These are phyloP conservation scores for Ridgeia piscesae DNA, from an alignment of 1,140 invertebrate species.

Conservation along the genomic window DNA sequence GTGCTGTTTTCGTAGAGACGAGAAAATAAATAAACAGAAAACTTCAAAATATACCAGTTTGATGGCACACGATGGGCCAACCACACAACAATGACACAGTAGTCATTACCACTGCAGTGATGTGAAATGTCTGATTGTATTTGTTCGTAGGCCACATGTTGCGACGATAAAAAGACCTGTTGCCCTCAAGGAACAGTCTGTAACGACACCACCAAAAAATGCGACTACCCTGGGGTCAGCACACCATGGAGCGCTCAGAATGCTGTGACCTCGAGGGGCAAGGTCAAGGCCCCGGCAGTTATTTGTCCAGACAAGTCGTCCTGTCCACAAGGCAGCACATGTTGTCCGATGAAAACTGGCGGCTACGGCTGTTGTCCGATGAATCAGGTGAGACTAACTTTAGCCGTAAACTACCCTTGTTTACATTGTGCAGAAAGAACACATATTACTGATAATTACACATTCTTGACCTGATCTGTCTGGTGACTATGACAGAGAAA, in stretches of 20 bases:
- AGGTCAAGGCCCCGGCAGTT: constrained; percentile 12
- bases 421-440: neutral
- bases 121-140: neutral
- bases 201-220: constrained; percentile 34
- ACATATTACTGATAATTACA: neutral
- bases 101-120: no score
- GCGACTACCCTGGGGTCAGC: constrained; percentile 11
- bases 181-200: constrained; percentile 46
- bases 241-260: neutral
- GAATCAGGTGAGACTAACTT: constrained; percentile 24
- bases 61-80: no score
- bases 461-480: neutral
- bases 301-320: constrained; percentile 28
- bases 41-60: no score
- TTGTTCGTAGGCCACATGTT: constrained; percentile 43
- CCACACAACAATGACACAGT: no score
- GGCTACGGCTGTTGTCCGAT: constrained; percentile 39
- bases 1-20: no score
- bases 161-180: constrained; percentile 46
- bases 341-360: constrained; percentile 35
- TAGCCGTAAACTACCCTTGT: neutral
- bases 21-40: no score
- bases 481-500: neutral
- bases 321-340: constrained; percentile 37
- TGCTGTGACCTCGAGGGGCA: neutral